A percentile compares a stretch with the other conserved stretches of the same genome.
Evolutionary conservation across 2,113 vertebrate genomes (phyloP).

Genomic region (Cricetomys ansorgei): DNA sequence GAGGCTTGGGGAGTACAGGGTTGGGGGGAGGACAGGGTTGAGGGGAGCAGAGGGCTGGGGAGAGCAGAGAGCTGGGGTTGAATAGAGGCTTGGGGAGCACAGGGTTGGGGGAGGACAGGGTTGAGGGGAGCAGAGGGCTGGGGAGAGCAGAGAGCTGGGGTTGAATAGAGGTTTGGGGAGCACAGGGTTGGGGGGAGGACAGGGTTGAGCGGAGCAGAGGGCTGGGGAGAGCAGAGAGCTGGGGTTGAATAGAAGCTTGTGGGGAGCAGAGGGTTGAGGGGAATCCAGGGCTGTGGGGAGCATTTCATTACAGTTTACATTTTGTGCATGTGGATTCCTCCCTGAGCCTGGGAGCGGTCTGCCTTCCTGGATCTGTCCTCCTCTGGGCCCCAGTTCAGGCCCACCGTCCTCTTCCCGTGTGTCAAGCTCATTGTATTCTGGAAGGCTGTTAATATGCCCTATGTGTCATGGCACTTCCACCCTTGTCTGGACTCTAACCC

Average conservation of each 20-base stretch:
- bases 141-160: not conserved
- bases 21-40: not conserved
- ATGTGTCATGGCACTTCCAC: fast-evolving
- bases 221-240: not conserved
- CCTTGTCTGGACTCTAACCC: not conserved
- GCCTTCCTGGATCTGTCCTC: fast-evolving
- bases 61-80: not conserved
- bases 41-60: not conserved
- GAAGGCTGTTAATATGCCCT: not conserved
- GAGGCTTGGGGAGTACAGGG: fast-evolving
- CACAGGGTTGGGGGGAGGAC: no score
- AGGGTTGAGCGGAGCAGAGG: not conserved
- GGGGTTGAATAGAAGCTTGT: no score
- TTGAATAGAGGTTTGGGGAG: no score
- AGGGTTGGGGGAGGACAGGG: no score
- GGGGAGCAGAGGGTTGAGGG: not conserved
- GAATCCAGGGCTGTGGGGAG: no score
- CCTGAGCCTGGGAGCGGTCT: fast-evolving
- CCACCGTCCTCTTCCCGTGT: no score
- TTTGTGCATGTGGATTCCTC: fast-evolving
- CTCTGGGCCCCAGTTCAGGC: no score
- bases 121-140: not conserved
- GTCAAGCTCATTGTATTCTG: not conserved
- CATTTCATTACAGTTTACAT: fast-evolving
- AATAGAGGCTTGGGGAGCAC: no score